These are phyloP conservation scores for Atta texana DNA, from an alignment of 1,140 invertebrate genomes.

Conservation along the genomic window DNA sequence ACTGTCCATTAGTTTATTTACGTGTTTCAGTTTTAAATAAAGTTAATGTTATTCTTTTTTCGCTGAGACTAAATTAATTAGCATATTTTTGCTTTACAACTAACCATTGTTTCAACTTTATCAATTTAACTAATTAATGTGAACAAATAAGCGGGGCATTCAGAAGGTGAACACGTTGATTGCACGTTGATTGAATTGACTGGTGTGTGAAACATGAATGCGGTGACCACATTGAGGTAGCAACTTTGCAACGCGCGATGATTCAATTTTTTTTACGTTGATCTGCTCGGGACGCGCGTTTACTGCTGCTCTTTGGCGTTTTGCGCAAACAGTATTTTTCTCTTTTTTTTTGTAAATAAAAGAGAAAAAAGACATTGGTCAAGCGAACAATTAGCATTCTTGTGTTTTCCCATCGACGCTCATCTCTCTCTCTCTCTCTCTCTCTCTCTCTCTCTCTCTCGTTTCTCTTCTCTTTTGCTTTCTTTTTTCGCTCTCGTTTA, in stretches of 20 bases:
- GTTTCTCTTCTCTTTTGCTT: background rate
- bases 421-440: conserved; percentile 27
- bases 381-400: conserved; percentile 53
- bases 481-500: conserved; percentile 26
- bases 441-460: conserved; percentile 31
- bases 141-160: conserved; percentile 17
- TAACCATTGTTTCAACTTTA: conserved; percentile 24
- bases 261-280: conserved; percentile 39
- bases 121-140: conserved; percentile 37
- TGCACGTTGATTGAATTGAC: conserved; percentile 39
- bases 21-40: background rate
- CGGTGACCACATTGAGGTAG: conserved; percentile 25
- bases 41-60: background rate
- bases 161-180: conserved; percentile 38
- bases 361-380: background rate
- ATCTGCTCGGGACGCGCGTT: background rate
- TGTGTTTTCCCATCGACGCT: conserved; percentile 31
- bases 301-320: conserved; percentile 27
- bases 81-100: no score
- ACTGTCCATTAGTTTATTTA: background rate
- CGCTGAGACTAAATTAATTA: background rate
- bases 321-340: conserved; percentile 19
- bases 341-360: background rate
- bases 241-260: conserved; percentile 46
- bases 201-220: conserved; percentile 40